Percentiles rank a stretch among this genome's conserved stretches.
Evolutionary conservation across 2,113 vertebrate genomes (phyloP).

Genomic region (Salvelinus alpinus): DNA sequence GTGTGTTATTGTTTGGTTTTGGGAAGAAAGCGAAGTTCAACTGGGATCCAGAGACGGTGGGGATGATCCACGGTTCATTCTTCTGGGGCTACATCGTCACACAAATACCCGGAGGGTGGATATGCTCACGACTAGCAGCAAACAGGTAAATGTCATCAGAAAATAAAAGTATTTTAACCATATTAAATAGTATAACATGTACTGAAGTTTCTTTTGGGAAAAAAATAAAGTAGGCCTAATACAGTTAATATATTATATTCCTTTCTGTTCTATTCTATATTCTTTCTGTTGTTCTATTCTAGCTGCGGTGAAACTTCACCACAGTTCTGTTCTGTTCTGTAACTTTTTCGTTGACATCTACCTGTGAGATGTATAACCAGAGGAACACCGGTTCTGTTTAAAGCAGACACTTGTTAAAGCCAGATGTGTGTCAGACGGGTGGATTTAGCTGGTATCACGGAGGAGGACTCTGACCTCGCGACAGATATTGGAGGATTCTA

Average conservation of each 20-base stretch:
- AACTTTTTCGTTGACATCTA: neutral
- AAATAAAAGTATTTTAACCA: too few species aligned
- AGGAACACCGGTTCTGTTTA: neutral
- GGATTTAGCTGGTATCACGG: too few species aligned
- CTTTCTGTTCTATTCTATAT: too few species aligned
- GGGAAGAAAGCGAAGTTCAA: slow-evolving; percentile 88
- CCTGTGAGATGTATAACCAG: neutral
- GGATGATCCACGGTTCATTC: slow-evolving; percentile 91
- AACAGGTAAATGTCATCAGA: slow-evolving; percentile 78
- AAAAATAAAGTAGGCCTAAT: too few species aligned
- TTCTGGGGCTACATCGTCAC: slow-evolving; percentile 93
- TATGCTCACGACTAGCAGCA: slow-evolving; percentile 85
- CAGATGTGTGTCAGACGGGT: neutral
- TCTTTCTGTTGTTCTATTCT: too few species aligned
- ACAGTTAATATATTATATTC: too few species aligned
- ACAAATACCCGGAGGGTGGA: slow-evolving; percentile 88
- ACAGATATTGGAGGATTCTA: slow-evolving; percentile 55
- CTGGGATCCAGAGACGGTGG: slow-evolving; percentile 88
- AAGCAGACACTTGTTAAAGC: neutral
- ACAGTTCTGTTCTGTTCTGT: too few species aligned
- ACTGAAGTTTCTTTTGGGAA: too few species aligned
- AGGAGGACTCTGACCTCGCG: slow-evolving; percentile 43
- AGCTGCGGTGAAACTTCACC: neutral
- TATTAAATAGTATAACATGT: neutral
- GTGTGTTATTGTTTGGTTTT: neutral